Percentiles rank a stretch among this genome's conserved stretches.
Evolutionary conservation across 2,888 invertebrate species (phyloP).

Genomic region (Macaria notata): DNA sequence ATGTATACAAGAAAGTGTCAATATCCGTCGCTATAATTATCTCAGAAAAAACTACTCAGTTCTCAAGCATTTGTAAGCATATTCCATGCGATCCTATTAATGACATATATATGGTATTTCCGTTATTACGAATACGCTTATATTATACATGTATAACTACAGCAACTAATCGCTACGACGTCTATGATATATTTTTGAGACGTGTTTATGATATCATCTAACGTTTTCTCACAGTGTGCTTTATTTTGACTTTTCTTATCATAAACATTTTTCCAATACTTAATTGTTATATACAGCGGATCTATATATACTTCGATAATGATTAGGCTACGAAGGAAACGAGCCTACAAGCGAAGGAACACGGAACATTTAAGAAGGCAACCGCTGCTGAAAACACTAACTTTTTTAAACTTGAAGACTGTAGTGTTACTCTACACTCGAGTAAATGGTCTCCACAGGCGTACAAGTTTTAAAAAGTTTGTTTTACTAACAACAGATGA

Average conservation of each 20-base stretch:
- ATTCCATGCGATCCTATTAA: slow-evolving; percentile 54
- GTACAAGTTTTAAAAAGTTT: slow-evolving; percentile 4
- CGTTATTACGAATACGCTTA: slow-evolving; percentile 36
- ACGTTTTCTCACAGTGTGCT: slow-evolving; percentile 80
- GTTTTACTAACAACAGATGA: neutral
- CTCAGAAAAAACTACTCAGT: slow-evolving; percentile 55
- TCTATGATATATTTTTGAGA: slow-evolving; percentile 77
- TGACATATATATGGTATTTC: slow-evolving; percentile 42
- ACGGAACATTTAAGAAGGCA: slow-evolving; percentile 54
- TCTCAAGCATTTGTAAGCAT: slow-evolving; percentile 60
- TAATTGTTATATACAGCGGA: slow-evolving; percentile 55
- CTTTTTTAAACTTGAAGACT: too few species aligned
- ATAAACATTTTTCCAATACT: slow-evolving; percentile 70
- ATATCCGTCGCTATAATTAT: slow-evolving; percentile 35
- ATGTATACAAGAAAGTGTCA: slow-evolving; percentile 34
- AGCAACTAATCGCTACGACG: slow-evolving; percentile 70
- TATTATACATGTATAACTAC: slow-evolving; percentile 51
- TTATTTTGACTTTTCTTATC: slow-evolving; percentile 78
- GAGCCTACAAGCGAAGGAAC: slow-evolving; percentile 67
- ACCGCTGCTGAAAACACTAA: slow-evolving; percentile 13
- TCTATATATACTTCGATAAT: slow-evolving; percentile 32
- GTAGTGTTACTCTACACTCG: too few species aligned
- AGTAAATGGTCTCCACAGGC: too few species aligned
- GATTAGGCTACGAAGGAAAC: slow-evolving; percentile 58
- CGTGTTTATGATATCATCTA: slow-evolving; percentile 72